These are phyloP conservation scores for Protobothrops mucrosquamatus DNA, from an alignment of 2,113 vertebrate genomes.

Conservation along the genomic window DNA sequence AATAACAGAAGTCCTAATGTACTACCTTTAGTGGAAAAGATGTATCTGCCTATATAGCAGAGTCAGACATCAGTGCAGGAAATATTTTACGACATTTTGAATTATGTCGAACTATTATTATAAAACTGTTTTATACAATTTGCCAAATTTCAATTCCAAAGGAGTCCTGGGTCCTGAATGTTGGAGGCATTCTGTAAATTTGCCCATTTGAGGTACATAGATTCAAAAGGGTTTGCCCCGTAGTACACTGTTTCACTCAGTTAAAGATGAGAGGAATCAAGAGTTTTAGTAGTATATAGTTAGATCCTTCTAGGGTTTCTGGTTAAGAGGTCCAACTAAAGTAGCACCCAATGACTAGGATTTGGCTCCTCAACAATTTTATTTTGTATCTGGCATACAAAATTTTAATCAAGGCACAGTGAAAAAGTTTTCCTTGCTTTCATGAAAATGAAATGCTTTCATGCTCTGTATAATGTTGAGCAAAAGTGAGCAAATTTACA, in stretches of 20 bases:
- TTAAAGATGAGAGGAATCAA: not conserved
- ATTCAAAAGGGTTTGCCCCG: not conserved
- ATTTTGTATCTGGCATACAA: not conserved
- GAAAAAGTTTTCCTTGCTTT: not conserved
- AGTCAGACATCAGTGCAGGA: not conserved
- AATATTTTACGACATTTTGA: not conserved
- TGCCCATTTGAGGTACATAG: not conserved
- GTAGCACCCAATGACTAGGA: not conserved
- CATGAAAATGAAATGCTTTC: not conserved
- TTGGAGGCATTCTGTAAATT: not conserved
- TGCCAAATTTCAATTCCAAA: not conserved
- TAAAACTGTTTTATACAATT: not conserved
- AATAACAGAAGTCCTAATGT: not conserved
- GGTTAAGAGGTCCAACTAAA: not conserved
- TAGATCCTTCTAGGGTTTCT: not conserved
- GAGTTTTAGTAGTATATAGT: not conserved
- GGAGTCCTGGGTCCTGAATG: not conserved
- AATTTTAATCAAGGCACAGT: not conserved
- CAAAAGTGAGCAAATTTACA: not conserved
- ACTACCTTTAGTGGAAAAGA: not conserved
- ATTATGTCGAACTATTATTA: not conserved
- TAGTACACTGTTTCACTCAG: not conserved
- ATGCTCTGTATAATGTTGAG: not conserved
- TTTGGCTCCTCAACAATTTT: not conserved
- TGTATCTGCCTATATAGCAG: not conserved